A percentile compares a stretch with the other conserved stretches of the same genome.
phyloP scores from a whole-genome alignment of 1,140 invertebrate genomes.

The Cecropterus lyciades region DNA sequence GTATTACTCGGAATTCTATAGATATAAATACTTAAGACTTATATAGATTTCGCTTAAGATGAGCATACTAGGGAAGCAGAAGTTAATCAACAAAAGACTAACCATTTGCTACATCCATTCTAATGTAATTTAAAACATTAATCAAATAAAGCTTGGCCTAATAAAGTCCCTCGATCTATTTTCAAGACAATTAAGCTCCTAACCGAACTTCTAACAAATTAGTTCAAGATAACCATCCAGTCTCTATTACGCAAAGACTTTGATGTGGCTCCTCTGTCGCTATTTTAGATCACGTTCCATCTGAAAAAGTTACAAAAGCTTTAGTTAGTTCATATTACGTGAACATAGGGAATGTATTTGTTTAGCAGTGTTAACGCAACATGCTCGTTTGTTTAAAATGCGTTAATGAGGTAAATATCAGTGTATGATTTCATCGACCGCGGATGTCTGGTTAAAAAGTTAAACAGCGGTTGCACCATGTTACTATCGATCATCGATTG shows the following conservation, averaged over 20 bases:
- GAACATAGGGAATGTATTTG: neutral
- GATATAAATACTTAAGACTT: too few species aligned
- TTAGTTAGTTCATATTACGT: neutral
- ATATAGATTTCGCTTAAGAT: too few species aligned
- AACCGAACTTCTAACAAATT: constrained; percentile 13
- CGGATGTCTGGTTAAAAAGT: neutral
- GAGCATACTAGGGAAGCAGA: too few species aligned
- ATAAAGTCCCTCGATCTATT: constrained; percentile 26
- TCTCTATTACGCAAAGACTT: constrained; percentile 28
- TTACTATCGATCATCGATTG: too few species aligned
- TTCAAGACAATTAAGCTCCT: constrained; percentile 30
- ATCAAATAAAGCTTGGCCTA: neutral
- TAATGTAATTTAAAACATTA: constrained; percentile 5
- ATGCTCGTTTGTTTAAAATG: constrained; percentile 1
- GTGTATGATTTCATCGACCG: constrained; percentile 30
- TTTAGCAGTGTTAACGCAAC: neutral
- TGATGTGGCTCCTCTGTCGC: constrained; percentile 19
- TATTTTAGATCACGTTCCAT: constrained; percentile 23
- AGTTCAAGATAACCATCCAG: constrained; percentile 6
- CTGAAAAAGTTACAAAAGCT: neutral
- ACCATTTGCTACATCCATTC: neutral
- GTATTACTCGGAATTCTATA: too few species aligned
- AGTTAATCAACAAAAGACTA: too few species aligned
- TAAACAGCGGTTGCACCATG: neutral
- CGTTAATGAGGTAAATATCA: constrained; percentile 19